Percentiles rank a stretch among this genome's conserved stretches.
Evolutionary conservation across 2,113 vertebrate genomes (phyloP).

Genomic region (Thalassoma bifasciatum): DNA sequence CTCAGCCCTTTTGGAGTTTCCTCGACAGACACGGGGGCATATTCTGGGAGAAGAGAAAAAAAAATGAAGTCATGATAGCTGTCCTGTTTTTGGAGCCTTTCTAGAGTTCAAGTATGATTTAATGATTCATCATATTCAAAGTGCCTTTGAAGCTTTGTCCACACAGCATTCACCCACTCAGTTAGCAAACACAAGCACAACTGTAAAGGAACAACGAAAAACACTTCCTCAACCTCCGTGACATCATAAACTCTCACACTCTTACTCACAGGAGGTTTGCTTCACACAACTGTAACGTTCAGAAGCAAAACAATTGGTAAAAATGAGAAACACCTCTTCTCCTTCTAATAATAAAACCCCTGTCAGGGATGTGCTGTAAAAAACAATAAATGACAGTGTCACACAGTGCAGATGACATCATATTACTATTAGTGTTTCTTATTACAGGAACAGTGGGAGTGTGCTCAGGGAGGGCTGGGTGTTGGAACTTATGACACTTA

Average conservation of each 20-base stretch:
- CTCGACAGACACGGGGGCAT: constrained; percentile 75
- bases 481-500: constrained; percentile 44
- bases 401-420: constrained; percentile 30
- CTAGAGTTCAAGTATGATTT: constrained; percentile 5
- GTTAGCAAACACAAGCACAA: constrained; percentile 28
- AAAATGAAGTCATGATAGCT: constrained; percentile 38
- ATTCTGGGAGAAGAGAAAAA: constrained; percentile 30
- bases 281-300: constrained; percentile 15
- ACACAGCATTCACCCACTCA: not conserved
- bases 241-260: constrained; percentile 27
- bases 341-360: constrained; percentile 13
- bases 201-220: constrained; percentile 13
- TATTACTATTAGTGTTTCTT: constrained; percentile 35
- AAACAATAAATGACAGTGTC: constrained; percentile 22
- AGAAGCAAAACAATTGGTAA: constrained; percentile 6
- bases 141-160: constrained; percentile 10
- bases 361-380: not conserved
- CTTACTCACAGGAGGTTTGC: constrained; percentile 41
- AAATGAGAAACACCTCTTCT: constrained; percentile 7
- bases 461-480: constrained; percentile 41
- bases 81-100: constrained; percentile 13
- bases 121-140: constrained; percentile 27
- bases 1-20: constrained; percentile 82
- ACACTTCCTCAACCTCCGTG: constrained; percentile 20
- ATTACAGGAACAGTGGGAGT: constrained; percentile 57